Base-by-base conservation (phyloP, 2,888 invertebrate species). In the Agriopis aurantiaria region DNA sequence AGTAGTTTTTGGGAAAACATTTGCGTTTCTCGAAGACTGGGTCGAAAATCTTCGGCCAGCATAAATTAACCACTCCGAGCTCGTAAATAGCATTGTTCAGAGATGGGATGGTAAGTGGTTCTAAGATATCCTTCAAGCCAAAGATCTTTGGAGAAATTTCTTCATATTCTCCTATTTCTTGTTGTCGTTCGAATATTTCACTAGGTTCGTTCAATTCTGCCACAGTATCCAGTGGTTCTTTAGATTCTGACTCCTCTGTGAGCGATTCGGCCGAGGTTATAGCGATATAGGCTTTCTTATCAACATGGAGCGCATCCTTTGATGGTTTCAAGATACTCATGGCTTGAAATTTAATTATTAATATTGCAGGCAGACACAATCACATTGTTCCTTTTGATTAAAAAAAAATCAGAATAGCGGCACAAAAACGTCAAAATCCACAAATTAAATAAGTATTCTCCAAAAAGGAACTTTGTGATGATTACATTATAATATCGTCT, bases 1-100 rank as follows among this genome's bases (percentile, higher is more conserved):
- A 95, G 83, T 97, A 97, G 67, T 95, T 95, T 64, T 90, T 89
- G 0, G 97, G 96, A 81, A 96, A 96, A 81, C 95, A 94, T 8
- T 91, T 93, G 41, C 95, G 88, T 43, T 93, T 93, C 80, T 96
- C 95, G 79, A 96, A 96, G 2, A 95, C 90, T 0, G 95, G 95
- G 41, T 95, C 91, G 4, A 74, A 80, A 74, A 94, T 93, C 73
- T 95, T 93, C 1, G 96, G 96, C 96, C 96, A 96, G 75, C 96
- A 96, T 49, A 96, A 84, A 78, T 95, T 95, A 49, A 96, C 95
- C 12, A 96, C 90, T 1, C 96, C 96, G 33, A 96, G 87, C 82
- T 95, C 95, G 75, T 95, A 95, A 55, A 95, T 95, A 5, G 96
- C 95, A 85, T 95, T 95, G 72, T 95, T 95, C 68, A 96, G 83